Evolutionary conservation across 2,797 vertebrate species (phyloP).

Genomic region (Calcarius lapponicus): DNA sequence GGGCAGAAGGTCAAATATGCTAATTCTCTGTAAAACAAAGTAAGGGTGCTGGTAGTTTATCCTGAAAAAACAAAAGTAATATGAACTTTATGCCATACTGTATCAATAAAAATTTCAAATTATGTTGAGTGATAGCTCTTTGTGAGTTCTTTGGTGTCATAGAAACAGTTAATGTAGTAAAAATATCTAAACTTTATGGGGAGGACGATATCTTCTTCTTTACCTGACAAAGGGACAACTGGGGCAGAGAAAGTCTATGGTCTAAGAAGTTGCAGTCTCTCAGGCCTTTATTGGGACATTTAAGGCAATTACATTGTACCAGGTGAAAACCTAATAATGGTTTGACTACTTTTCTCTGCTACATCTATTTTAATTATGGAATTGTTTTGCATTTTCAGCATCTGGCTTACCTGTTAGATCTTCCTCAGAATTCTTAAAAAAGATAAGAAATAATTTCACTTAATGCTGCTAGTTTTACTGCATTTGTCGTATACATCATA

Average conservation of each 20-base stretch:
- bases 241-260: background rate
- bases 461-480: background rate
- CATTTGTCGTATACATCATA: background rate
- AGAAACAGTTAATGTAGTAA: background rate
- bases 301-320: background rate
- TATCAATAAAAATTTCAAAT: background rate
- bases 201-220: background rate
- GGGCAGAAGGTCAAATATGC: background rate
- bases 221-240: background rate
- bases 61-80: background rate
- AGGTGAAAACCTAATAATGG: background rate
- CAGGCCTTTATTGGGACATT: too few species aligned
- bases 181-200: background rate
- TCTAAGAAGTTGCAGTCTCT: background rate
- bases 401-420: fast-evolving
- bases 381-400: background rate
- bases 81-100: background rate
- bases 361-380: background rate
- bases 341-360: background rate
- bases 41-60: background rate
- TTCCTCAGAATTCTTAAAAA: background rate
- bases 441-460: background rate
- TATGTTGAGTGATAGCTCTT: background rate
- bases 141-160: background rate
- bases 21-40: background rate